phyloP scores from a whole-genome alignment of 2,113 vertebrate species.

The Oreochromis spilurus region DNA sequence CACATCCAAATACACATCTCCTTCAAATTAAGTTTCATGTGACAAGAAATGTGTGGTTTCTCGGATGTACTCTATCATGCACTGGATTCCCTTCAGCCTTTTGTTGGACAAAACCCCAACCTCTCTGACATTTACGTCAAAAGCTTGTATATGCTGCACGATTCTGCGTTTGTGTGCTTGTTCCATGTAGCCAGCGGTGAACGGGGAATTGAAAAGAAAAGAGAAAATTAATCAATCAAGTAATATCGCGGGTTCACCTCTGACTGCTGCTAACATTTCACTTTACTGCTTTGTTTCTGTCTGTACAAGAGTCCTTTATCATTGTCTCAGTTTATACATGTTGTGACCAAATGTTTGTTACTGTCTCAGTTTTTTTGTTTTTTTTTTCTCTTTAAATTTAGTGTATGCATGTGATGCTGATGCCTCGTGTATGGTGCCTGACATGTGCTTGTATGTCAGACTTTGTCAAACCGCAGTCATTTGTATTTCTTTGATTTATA shows the following conservation, averaged over 20 bases:
- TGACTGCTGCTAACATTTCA: not conserved
- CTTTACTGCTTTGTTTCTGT: not conserved
- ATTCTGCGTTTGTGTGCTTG: constrained; percentile 1
- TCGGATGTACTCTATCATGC: not conserved
- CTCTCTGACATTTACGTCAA: constrained; percentile 31
- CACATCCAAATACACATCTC: not conserved
- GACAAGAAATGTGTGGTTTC: not conserved
- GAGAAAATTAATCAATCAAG: not conserved
- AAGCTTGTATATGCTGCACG: constrained; percentile 47
- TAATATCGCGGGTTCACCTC: constrained; percentile 19
- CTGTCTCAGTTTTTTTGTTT: not conserved
- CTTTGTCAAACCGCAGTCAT: not conserved
- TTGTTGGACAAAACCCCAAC: constrained; percentile 47
- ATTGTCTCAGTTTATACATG: not conserved
- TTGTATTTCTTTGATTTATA: not conserved
- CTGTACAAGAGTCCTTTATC: not conserved
- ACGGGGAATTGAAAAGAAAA: not conserved
- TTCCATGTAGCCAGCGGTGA: not conserved
- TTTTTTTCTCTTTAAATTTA: not conserved
- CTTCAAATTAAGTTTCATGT: not conserved
- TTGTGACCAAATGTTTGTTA: not conserved
- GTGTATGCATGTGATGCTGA: constrained; percentile 1
- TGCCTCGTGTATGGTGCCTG: constrained; percentile 1
- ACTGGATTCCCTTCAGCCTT: constrained; percentile 26
- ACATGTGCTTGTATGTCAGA: not conserved